Base-by-base conservation (phyloP, 2,113 vertebrate genomes). In the Corythornis cristatus region DNA sequence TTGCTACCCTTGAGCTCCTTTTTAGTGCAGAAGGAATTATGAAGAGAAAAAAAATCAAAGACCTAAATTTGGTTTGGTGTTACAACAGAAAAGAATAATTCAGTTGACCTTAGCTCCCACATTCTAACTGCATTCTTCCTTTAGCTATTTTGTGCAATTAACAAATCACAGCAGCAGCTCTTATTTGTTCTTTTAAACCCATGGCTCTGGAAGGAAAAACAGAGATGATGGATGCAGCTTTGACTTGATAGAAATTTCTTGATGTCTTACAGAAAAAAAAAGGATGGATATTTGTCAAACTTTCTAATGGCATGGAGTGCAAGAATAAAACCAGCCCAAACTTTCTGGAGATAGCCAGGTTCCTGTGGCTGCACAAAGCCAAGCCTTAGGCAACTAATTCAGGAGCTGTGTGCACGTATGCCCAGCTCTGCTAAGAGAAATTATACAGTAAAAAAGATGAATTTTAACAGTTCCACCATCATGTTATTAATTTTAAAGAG, bases 101-200 rank as follows among this genome's bases (percentile, higher is more conserved):
- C 4, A 5, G 5, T 51, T 90, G 77, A 53, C 25, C 35, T 71
- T 51, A 61, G 80, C 80, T 15, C 46, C 23, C 25, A 43, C 21
- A 18, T 48, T 54, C 26, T 46, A 83, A 77, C 50, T 3, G 45
- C 37, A 78, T 4, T 42, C 84, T 58, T 54, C 35, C 35, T 84
- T 88, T 46, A 85, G 86, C 79, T 77, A 76, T 57, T 31, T 73
- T 89, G 54, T 54, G 4, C 43, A 88, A 91, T 94, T 77, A 89
- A 68, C 57, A 57, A 86, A 42, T 68, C 81, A 86, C 26, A 50
- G 72, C 74, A 67, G 64, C 4, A 73, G 48, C 25, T 75, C 26
- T 65, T 22, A 31, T 51, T 28, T 87, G 48, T 18, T 82, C 35
- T 42, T 78, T 51, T 80, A 88, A 89, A 60, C 31, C 33, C 54